Evolutionary conservation across 2,113 vertebrate species (phyloP).

Genomic region (Rhinopithecus roxellana): DNA sequence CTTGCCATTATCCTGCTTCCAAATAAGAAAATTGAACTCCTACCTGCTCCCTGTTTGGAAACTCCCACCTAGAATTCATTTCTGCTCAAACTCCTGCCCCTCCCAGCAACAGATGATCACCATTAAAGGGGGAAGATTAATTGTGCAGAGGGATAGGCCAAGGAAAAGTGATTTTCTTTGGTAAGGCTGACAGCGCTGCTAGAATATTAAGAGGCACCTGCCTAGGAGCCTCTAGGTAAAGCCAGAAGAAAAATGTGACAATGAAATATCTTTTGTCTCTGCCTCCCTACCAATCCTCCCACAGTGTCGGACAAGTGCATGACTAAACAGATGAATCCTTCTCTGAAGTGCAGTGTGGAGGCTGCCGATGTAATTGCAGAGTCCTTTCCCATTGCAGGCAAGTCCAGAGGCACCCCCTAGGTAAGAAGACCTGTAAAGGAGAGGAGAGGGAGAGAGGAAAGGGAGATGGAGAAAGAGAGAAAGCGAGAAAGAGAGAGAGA

Average conservation of each 20-base stretch:
- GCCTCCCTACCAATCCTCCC: slow-evolving; percentile 24
- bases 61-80: background rate
- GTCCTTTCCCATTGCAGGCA: background rate
- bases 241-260: background rate
- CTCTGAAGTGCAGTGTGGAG: background rate
- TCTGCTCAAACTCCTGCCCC: background rate
- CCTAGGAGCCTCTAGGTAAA: slow-evolving; percentile 47
- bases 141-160: slow-evolving; percentile 7
- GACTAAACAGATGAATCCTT: slow-evolving; percentile 38
- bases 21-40: slow-evolving; percentile 23
- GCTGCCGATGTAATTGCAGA: slow-evolving; percentile 14
- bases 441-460: background rate
- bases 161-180: slow-evolving; percentile 56
- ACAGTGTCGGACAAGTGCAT: background rate
- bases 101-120: background rate
- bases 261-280: slow-evolving; percentile 40
- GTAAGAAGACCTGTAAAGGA: background rate
- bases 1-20: background rate
- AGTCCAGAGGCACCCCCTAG: background rate
- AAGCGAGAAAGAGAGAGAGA: background rate
- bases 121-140: slow-evolving; percentile 52
- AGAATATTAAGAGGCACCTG: slow-evolving; percentile 61
- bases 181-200: slow-evolving; percentile 30
- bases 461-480: background rate
- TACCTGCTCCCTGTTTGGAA: background rate